Evolutionary conservation across 2,888 invertebrate species (phyloP).

Genomic region (Girardia tigrina): DNA sequence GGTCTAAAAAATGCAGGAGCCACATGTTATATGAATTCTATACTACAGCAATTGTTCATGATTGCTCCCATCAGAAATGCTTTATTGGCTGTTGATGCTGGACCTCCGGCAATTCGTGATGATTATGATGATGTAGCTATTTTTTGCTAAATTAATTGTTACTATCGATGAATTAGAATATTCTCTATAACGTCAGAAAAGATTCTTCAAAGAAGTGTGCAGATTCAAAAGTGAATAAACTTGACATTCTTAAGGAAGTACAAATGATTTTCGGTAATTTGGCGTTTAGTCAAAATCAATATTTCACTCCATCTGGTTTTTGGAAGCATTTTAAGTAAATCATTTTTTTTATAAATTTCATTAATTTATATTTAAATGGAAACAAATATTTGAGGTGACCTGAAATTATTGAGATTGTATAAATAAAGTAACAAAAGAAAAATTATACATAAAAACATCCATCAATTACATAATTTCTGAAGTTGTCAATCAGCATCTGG

Average conservation of each 20-base stretch:
- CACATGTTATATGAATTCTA: constrained; percentile 98
- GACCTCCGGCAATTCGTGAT: constrained; percentile 9
- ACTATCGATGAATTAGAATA: constrained; percentile 39
- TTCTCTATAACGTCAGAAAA: constrained; percentile 38
- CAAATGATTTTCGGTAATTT: constrained; percentile 93
- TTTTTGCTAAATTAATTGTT: not conserved
- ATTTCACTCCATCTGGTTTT: constrained; percentile 86
- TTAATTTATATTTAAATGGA: no score
- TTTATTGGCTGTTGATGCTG: constrained; percentile 58
- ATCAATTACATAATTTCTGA: no score
- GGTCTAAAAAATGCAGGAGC: constrained; percentile 95
- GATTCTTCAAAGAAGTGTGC: not conserved
- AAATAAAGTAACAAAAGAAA: not conserved
- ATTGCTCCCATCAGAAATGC: constrained; percentile 62
- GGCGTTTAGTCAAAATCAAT: constrained; percentile 83
- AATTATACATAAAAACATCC: no score
- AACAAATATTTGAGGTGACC: no score
- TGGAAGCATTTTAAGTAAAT: constrained; percentile 92
- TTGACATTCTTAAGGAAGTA: constrained; percentile 83
- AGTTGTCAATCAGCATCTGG: no score
- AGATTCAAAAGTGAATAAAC: constrained; percentile 56
- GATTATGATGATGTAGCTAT: constrained; percentile 27
- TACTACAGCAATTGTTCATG: constrained; percentile 64
- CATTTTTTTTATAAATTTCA: no score
- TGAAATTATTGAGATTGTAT: no score